Base-by-base conservation (phyloP, 2,113 vertebrate genomes). In the Pagrus major region DNA sequence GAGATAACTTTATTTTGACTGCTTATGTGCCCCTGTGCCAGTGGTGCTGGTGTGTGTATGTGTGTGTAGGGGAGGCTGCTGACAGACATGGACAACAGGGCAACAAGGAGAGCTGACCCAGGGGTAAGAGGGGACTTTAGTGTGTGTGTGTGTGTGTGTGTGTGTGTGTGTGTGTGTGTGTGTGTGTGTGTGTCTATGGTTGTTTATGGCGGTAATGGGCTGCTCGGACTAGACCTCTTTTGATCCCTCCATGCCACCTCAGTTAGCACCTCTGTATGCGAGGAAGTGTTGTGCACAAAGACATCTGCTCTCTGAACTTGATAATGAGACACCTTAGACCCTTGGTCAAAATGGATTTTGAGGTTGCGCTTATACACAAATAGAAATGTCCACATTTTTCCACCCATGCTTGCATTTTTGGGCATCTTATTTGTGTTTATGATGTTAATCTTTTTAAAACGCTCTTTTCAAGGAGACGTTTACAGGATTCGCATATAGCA, bases 1-100 rank as follows among this genome's bases (percentile, higher is more conserved):
- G 0, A 85, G 89, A 91, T 88, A 78, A 82, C 76, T 85, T 86
- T 91, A 86, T 92, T 92, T 88, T 92, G 90, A 90, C 91, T 92
- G 71, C 85, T 58, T 23, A 6, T 85, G 59, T 68, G 74, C 64
- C 51, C 72, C 61, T 61, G 69, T 87, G 71, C 29, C 23, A 61
- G 52, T 33, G 59, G 54, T 66, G 63, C 51, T 61, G 52, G 64
- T 75, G 75, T 44, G 27, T 60, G 35, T 71, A 66, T 49, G 49
- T 60, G 75, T 68, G 44, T 46, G 70, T 78, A 63, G 35, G 42
- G 52, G 76, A 80, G 66, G 76, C 15, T 80, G 86, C 42, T 89
- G 89, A 91, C 84, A 88, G 86, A 91, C 76, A 75, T 20, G 47
- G 67, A 87, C 86, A 81, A 84, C 86, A 67, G 77, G 83, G 76